Evolutionary conservation across 1,140 invertebrate genomes (phyloP).

Genomic region (Magallana angulata): DNA sequence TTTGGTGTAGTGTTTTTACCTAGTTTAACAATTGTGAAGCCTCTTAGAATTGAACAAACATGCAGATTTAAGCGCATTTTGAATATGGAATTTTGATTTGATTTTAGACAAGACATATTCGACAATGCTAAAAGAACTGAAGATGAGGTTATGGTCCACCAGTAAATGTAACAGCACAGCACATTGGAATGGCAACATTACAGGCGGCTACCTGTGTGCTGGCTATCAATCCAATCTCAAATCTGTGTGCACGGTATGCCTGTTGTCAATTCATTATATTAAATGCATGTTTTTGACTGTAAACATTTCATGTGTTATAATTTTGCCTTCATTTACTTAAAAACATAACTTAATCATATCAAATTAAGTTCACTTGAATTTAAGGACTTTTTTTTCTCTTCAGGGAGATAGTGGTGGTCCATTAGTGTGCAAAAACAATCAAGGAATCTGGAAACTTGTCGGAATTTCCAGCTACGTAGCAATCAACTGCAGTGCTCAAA

Average conservation of each 20-base stretch:
- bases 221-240: slow-evolving; percentile 62
- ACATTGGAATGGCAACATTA: slow-evolving; percentile 66
- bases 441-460: slow-evolving; percentile 82
- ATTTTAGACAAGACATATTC: slow-evolving; percentile 9
- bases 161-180: slow-evolving; percentile 68
- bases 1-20: too few relatives aligned
- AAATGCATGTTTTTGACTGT: too few relatives aligned
- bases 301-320: too few relatives aligned
- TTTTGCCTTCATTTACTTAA: too few relatives aligned
- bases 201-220: slow-evolving; percentile 65
- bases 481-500: slow-evolving; percentile 62
- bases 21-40: too few relatives aligned
- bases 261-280: too few relatives aligned
- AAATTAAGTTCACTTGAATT: neutral
- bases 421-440: slow-evolving; percentile 84
- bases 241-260: slow-evolving; percentile 63
- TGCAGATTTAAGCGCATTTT: too few relatives aligned
- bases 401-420: slow-evolving; percentile 95
- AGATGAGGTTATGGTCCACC: slow-evolving; percentile 70
- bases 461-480: slow-evolving; percentile 65
- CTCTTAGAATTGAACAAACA: too few relatives aligned
- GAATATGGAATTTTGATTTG: too few relatives aligned
- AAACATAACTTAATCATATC: neutral
- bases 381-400: slow-evolving; percentile 50
- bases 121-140: slow-evolving; percentile 66